Evolutionary conservation across 2,797 vertebrate genomes (phyloP).

Genomic region (Eulemur rubriventer): DNA sequence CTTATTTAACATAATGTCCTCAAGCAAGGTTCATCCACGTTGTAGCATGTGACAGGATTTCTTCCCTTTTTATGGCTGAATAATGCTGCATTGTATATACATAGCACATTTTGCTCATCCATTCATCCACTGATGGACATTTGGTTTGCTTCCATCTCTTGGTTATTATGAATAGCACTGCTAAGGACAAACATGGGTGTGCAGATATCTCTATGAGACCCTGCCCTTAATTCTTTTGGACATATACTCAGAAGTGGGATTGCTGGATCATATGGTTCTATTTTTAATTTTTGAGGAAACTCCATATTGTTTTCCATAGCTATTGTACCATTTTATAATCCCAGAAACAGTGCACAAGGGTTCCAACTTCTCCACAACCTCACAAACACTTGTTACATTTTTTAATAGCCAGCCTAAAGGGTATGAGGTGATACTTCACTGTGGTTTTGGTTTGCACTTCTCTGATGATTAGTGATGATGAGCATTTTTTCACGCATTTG

Average conservation of each 20-base stretch:
- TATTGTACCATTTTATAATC: neutral
- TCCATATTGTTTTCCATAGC: neutral
- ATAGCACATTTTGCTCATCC: neutral
- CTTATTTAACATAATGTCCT: neutral
- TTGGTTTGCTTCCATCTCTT: neutral
- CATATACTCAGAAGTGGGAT: neutral
- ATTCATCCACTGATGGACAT: neutral
- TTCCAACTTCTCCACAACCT: neutral
- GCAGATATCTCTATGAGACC: neutral
- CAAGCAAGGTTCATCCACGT: neutral
- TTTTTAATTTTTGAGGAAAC: slow-evolving; percentile 42
- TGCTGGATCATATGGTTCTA: neutral
- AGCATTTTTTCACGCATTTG: neutral
- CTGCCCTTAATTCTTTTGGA: slow-evolving; percentile 2
- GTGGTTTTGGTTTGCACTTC: neutral
- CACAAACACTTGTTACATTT: neutral
- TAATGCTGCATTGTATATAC: neutral
- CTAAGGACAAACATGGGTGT: neutral
- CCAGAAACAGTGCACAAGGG: neutral
- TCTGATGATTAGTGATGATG: neutral
- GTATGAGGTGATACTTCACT: neutral
- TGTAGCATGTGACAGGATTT: neutral
- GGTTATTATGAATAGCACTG: neutral
- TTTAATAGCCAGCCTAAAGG: neutral
- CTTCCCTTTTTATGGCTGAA: neutral